A percentile compares a stretch with the other conserved stretches of the same genome.
These are phyloP conservation scores for Leptopilina clavipes DNA, from an alignment of 1,140 invertebrate species.

Conservation along the genomic window DNA sequence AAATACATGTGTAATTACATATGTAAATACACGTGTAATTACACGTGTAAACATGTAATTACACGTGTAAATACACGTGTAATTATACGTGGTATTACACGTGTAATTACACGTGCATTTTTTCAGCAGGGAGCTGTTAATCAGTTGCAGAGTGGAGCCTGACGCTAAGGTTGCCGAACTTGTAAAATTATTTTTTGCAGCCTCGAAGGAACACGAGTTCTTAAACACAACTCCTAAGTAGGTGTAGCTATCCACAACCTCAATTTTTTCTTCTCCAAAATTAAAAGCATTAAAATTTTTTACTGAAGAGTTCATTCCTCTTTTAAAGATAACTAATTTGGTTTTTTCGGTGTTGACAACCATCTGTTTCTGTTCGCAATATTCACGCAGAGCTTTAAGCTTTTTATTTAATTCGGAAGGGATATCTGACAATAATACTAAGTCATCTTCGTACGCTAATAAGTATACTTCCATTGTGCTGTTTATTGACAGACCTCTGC, in stretches of 20 bases:
- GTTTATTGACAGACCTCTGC: background rate
- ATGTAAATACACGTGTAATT: too few species aligned
- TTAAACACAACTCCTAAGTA: conserved; percentile 44
- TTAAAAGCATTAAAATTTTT: conserved; percentile 35
- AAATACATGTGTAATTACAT: too few species aligned
- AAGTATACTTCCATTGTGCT: conserved; percentile 38
- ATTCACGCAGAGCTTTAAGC: conserved; percentile 34
- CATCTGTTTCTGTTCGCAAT: conserved; percentile 42
- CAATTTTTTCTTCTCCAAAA: conserved; percentile 19
- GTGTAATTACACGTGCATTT: too few species aligned
- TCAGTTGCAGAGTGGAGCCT: background rate
- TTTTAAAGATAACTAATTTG: conserved; percentile 38
- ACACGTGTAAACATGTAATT: too few species aligned
- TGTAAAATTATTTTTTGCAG: background rate
- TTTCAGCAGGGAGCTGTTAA: background rate
- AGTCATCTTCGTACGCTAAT: conserved; percentile 39
- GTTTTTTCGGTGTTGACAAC: conserved; percentile 45
- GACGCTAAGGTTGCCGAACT: background rate
- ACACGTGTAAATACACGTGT: too few species aligned
- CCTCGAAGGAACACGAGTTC: conserved; percentile 30
- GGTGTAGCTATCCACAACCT: conserved; percentile 37
- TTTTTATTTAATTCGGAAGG: conserved; percentile 37
- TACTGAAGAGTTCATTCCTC: background rate
- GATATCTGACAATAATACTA: conserved; percentile 37
- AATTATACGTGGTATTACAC: too few species aligned